Percentiles rank a stretch among this genome's conserved stretches.
These are phyloP conservation scores for Mobula birostris DNA, from an alignment of 2,113 vertebrate genomes.

Conservation along the genomic window DNA sequence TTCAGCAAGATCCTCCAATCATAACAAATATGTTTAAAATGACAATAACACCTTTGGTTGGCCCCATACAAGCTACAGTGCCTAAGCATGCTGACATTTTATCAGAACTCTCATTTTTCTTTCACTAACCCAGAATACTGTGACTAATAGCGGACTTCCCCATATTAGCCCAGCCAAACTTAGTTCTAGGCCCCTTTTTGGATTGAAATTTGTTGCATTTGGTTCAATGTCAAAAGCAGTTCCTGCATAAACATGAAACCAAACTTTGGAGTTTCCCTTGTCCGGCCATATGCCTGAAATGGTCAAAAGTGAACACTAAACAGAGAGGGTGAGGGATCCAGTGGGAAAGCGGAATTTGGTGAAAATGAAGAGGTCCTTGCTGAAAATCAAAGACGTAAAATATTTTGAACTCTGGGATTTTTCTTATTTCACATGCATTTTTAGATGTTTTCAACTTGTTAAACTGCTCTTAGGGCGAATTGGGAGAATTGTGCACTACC, in stretches of 20 bases:
- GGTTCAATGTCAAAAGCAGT: neutral
- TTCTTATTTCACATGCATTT: neutral
- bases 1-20: too few relatives aligned
- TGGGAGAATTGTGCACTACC: too few relatives aligned
- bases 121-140: neutral
- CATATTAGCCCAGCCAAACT: neutral
- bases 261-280: neutral
- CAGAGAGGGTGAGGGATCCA: too few relatives aligned
- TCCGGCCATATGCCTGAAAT: neutral
- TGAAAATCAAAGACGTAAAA: neutral
- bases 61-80: too few relatives aligned
- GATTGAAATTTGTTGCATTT: neutral
- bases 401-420: neutral
- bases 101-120: too few relatives aligned
- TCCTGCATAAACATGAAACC: neutral
- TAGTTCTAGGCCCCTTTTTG: neutral
- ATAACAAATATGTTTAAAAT: too few relatives aligned
- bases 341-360: neutral
- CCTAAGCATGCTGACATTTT: too few relatives aligned
- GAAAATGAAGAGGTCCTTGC: neutral
- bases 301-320: neutral
- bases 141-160: neutral
- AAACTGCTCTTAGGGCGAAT: too few relatives aligned
- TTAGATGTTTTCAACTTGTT: neutral
- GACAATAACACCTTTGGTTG: too few relatives aligned